Evolutionary conservation across 2,113 vertebrate species (phyloP), one percentile per base, ranked within the genome.

Genomic region (Porphyrio hochstetteri): DNA sequence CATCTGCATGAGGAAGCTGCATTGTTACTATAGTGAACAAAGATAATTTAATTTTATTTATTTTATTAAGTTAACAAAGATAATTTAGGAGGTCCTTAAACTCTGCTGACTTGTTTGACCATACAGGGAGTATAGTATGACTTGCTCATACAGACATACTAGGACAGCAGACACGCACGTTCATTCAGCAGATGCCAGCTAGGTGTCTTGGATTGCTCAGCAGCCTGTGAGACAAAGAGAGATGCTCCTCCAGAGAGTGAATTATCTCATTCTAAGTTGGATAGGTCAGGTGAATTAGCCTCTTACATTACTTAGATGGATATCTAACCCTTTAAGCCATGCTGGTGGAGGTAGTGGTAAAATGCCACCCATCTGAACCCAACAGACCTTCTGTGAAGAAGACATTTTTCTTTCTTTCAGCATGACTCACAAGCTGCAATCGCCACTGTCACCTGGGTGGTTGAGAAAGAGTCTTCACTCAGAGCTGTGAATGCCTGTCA

Each of bases 141-240:
- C 44, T 40, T 53, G 31, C n/a, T 42, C 8, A 7, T 31, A 19
- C 7, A 24, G 56, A 64, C 13, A 12, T 59, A 48, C 2, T 13
- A 29, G 42, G 17, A 31, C 0, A 1, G 21, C 8, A 60, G 38
- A 29, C 56, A 16, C 12, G 12, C 10, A 10, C 1, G 1, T 36
- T 60, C 23, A 27, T 65, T 60, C 19, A 60, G 46, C 44, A 29
- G 52, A 33, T 70, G 23, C 8, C 18, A 44, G 5, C 11, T 56
- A 50, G 33, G 5, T 18, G 36, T 60, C 29, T 46, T 31, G 16
- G n/a, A 57, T 44, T 63, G 38, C 48, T 69, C 16, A 69, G 13
- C 31, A 61, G 18, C 11, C 61, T 57, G 19, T 18, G 33, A 75
- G 11, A 68, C 21, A 42, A 1, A 24, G 15, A 64, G 13, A 63